Conservation (phyloP, 2,888 invertebrate species). For the Drosophila picticornis region DNA sequence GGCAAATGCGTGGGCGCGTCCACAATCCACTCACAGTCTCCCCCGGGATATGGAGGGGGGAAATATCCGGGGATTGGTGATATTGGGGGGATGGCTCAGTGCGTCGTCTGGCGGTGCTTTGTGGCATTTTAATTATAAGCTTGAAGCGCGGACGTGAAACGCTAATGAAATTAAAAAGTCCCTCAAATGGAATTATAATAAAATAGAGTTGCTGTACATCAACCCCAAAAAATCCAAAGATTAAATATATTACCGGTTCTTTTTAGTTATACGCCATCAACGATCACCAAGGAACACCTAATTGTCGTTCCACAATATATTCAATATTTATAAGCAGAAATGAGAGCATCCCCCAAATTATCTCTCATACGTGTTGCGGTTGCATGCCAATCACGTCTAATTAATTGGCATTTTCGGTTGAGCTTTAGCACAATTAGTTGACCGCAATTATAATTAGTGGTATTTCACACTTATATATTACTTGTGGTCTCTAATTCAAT, state of each 20-base stretch:
- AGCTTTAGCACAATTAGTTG: constrained; percentile 60
- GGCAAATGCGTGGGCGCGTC: constrained; percentile 80
- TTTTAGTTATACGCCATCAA: neutral
- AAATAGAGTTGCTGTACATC: constrained; percentile 66
- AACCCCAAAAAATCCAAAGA: constrained; percentile 40
- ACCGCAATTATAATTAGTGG: constrained; percentile 74
- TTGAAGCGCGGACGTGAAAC: constrained; percentile 38
- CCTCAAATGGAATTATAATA: constrained; percentile 75
- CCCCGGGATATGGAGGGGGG: constrained; percentile 1
- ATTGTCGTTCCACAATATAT: constrained; percentile 1
- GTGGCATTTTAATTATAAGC: constrained; percentile 80
- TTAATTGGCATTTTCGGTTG: constrained; percentile 70
- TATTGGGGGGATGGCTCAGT: constrained; percentile 21
- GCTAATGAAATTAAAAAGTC: constrained; percentile 78
- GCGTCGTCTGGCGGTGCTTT: constrained; percentile 64
- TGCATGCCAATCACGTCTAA: constrained; percentile 52
- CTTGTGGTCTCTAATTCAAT: constrained; percentile 32
- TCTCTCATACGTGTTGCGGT: constrained; percentile 29
- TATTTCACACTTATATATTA: constrained; percentile 53
- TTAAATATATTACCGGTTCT: constrained; percentile 37
- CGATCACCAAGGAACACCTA: constrained; percentile 17
- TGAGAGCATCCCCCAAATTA: neutral
- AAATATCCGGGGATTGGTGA: neutral
- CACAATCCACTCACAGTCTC: constrained; percentile 73
- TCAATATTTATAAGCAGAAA: constrained; percentile 15